A percentile compares a stretch with the other conserved stretches of the same genome.
Evolutionary conservation across 2,888 invertebrate species (phyloP).

Genomic region (Plemyria rubiginata): DNA sequence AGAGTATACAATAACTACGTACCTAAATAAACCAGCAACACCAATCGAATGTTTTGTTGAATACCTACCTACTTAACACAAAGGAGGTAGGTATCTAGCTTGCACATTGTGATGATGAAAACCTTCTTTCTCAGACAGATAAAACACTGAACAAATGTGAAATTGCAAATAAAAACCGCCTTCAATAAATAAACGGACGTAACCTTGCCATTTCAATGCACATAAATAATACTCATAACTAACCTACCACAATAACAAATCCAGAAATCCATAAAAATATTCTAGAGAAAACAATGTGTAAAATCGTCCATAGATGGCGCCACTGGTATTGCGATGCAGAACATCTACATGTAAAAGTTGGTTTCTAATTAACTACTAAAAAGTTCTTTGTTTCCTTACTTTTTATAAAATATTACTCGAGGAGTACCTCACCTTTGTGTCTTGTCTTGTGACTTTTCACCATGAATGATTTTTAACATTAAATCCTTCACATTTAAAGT

Average conservation of each 20-base stretch:
- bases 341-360: not conserved
- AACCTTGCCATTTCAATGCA: constrained; percentile 31
- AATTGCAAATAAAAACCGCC: constrained; percentile 18
- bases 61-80: not conserved
- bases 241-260: constrained; percentile 32
- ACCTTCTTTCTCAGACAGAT: not conserved
- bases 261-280: not conserved
- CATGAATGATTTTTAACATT: too few relatives aligned
- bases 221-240: constrained; percentile 20
- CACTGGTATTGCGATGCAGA: not conserved
- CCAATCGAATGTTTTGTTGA: too few relatives aligned
- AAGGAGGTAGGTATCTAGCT: not conserved
- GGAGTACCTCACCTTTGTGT: too few relatives aligned
- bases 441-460: too few relatives aligned
- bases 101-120: not conserved
- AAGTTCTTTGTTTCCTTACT: not conserved
- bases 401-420: too few relatives aligned
- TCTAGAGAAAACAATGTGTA: not conserved
- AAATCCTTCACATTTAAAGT: not conserved
- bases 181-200: constrained; percentile 19
- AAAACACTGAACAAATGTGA: constrained; percentile 8
- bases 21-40: too few relatives aligned
- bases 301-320: constrained; percentile 10
- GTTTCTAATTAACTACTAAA: not conserved
- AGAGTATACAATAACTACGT: too few relatives aligned